These are phyloP conservation scores for Drosophila pseudotakahashii DNA, from an alignment of 2,888 invertebrate genomes.

Conservation along the genomic window DNA sequence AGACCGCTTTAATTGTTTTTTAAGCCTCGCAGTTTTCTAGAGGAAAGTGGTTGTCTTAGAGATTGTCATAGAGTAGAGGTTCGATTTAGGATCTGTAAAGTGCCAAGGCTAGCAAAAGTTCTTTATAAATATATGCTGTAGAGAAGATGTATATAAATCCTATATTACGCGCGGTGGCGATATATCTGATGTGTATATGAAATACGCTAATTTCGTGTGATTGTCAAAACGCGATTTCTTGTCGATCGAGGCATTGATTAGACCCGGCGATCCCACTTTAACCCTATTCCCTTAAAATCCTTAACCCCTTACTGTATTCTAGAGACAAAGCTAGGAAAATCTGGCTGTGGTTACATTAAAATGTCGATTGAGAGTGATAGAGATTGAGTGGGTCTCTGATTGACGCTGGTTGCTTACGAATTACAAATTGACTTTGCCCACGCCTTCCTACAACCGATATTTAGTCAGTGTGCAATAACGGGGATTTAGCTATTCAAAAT, in stretches of 20 bases:
- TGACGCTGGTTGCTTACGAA: constrained; percentile 39
- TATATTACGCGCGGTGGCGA: constrained; percentile 36
- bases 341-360: constrained; percentile 4
- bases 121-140: constrained; percentile 66
- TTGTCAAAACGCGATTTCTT: constrained; percentile 85
- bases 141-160: constrained; percentile 48
- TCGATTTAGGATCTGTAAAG: constrained; percentile 39
- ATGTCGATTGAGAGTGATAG: constrained; percentile 28
- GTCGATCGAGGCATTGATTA: constrained; percentile 69
- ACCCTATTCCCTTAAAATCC: constrained; percentile 34
- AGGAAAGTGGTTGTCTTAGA: constrained; percentile 58
- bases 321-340: constrained; percentile 31
- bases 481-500: constrained; percentile 7
- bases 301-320: constrained; percentile 38
- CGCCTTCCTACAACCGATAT: constrained; percentile 23
- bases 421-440: constrained; percentile 42
- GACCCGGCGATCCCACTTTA: constrained; percentile 51
- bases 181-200: constrained; percentile 40
- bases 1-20: constrained; percentile 23
- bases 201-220: constrained; percentile 83
- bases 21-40: constrained; percentile 52
- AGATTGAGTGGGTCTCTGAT: constrained; percentile 55
- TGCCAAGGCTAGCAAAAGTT: constrained; percentile 68
- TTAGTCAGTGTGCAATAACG: constrained; percentile 38
- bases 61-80: constrained; percentile 72